Percentiles rank a stretch among this genome's conserved stretches.
Conservation (phyloP, 92 coral and sea anemone genomes). For the Porites divaricata region DNA sequence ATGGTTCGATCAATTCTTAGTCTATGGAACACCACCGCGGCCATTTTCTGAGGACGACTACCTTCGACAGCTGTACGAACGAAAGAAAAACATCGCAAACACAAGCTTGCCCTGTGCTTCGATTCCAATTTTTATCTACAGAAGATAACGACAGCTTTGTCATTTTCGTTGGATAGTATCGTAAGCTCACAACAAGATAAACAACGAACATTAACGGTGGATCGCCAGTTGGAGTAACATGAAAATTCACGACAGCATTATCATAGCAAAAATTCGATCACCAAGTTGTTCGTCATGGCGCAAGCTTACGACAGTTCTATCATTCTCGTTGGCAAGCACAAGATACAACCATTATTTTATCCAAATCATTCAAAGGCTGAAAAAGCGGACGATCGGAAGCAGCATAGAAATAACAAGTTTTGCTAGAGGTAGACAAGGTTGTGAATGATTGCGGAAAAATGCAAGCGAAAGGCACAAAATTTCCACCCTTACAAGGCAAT, state of each 20-base stretch:
- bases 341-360: constrained; percentile 28
- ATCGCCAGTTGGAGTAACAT: constrained; percentile 8
- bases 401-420: constrained; percentile 40
- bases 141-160: constrained; percentile 7
- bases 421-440: constrained; percentile 34
- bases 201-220: not conserved
- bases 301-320: not conserved
- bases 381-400: constrained; percentile 54
- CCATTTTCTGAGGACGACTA: not conserved
- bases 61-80: constrained; percentile 17
- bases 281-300: constrained; percentile 12
- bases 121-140: constrained; percentile 19
- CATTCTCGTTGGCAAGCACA: constrained; percentile 1
- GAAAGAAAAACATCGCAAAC: not conserved
- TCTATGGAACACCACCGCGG: not conserved
- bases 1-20: not conserved
- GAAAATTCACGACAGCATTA: not conserved
- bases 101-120: not conserved
- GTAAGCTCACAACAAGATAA: not conserved
- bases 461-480: constrained; percentile 49
- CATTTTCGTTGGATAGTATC: constrained; percentile 11
- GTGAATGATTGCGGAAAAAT: constrained; percentile 55
- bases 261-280: not conserved
- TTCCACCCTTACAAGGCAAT: not conserved
- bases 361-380: constrained; percentile 37